Base-by-base conservation (phyloP, 1,140 invertebrate genomes). In the Drosophila arawakana region DNA sequence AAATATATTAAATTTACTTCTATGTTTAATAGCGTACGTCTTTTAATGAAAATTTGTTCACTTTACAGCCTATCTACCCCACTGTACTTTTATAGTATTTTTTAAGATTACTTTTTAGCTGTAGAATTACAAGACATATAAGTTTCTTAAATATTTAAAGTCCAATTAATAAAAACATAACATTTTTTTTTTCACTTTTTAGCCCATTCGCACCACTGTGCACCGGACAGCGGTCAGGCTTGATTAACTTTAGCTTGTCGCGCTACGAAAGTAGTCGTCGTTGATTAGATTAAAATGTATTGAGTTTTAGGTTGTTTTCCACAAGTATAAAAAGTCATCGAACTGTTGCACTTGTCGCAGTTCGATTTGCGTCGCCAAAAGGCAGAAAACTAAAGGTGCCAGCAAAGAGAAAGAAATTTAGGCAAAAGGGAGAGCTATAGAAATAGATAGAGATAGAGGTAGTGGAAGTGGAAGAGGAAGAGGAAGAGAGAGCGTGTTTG, bases 241-340 rank as follows among this genome's bases (percentile, higher is more conserved):
- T 30, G 25, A 30, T 30, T 30, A 30, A 30, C 25, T 30, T 30
- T 30, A 5, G 25, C 3, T 11, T 21, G 30, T 43, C 55, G 55
- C 55, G 39, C 25, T 21, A 43, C 21, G 9, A 43, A 43, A 43
- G 18, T 59, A 30, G 21, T 21, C 41, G 15, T 25, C 1, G 37
- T 25, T 34, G 57, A 59, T 59, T 13, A 59, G 57, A 59, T 59
- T 59, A 34, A 44, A 25, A 18, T 41, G 34, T 8, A 3, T 34
- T 34, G 21, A n/a, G 15, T 55, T 39, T 55, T 18, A 3, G 13
- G 52, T 21, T n/a, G 11, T 59, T 46, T 58, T 18, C 35, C 8
- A 13, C 18, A n/a, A 59, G n/a, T 59, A 59, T 59, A 59, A 59
- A 59, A 41, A 43, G 41, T 59, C 57, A 59, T 44, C 41, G 57